Conservation (phyloP, 1,140 invertebrate genomes). For the Rhyacophila brunnea region DNA sequence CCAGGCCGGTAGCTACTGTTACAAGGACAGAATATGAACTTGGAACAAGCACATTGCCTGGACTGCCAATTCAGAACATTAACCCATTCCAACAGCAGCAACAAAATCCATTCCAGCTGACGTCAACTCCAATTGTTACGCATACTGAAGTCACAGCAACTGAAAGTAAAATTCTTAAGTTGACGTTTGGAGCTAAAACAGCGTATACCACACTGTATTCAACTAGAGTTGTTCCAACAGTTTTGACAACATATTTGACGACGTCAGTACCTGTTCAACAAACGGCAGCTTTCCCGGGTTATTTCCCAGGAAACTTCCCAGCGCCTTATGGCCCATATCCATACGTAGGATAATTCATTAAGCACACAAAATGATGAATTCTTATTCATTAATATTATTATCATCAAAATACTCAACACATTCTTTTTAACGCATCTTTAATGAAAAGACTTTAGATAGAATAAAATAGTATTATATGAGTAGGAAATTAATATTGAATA, state of each 20-base stretch:
- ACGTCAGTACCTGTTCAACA: conserved; percentile 73
- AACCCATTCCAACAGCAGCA: conserved; percentile 55
- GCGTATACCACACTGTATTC: conserved; percentile 83
- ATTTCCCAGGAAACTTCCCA: conserved; percentile 75
- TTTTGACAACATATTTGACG: conserved; percentile 78
- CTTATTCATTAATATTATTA: no score
- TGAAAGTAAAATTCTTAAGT: conserved; percentile 76
- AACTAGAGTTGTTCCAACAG: conserved; percentile 80
- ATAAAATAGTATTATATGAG: no score
- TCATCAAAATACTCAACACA: no score
- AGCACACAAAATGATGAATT: no score
- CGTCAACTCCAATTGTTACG: conserved; percentile 77
- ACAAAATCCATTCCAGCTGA: conserved; percentile 72
- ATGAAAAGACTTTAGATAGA: no score
- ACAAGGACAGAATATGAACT: conserved; percentile 74
- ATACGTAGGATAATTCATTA: conserved; percentile 64
- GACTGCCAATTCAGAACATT: conserved; percentile 52
- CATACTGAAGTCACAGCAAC: conserved; percentile 78
- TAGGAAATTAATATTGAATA: no score
- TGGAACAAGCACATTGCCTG: conserved; percentile 68
- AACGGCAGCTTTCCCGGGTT: conserved; percentile 66
- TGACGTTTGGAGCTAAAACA: conserved; percentile 86
- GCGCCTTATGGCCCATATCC: conserved; percentile 71
- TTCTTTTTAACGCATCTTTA: no score
- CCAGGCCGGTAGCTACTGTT: conserved; percentile 70